These are phyloP conservation scores for Adelges cooleyi DNA, from an alignment of 1,140 invertebrate genomes.

Conservation along the genomic window DNA sequence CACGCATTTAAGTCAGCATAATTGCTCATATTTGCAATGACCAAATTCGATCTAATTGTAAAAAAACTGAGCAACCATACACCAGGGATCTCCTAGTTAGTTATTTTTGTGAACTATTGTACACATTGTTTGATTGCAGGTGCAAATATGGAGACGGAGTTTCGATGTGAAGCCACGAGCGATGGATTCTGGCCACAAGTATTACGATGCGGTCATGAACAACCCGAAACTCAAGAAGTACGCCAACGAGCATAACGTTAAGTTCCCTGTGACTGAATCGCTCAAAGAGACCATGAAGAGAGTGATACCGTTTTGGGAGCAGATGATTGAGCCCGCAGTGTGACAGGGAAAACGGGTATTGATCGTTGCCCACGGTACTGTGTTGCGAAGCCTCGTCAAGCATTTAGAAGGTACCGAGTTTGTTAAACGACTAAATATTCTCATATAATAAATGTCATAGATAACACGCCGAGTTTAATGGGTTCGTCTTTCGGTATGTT, in stretches of 20 bases:
- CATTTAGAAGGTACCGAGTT: conserved; percentile 52
- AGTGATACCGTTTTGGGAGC: conserved; percentile 55
- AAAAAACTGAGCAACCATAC: no score
- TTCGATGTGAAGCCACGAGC: conserved; percentile 84
- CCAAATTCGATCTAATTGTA: no score
- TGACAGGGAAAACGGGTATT: conserved; percentile 48
- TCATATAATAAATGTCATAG: no score
- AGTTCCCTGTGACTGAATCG: conserved; percentile 55
- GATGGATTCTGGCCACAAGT: conserved; percentile 68
- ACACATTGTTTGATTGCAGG: conserved; percentile 33
- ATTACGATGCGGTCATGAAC: conserved; percentile 54
- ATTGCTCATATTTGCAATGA: no score
- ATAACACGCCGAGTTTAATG: no score
- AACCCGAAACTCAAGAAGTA: conserved; percentile 37
- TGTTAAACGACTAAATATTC: no score
- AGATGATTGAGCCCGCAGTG: conserved; percentile 51
- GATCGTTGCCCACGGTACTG: conserved; percentile 60
- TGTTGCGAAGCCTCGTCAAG: conserved; percentile 55
- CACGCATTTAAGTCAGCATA: no score
- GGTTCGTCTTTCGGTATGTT: no score
- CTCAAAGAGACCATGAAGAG: conserved; percentile 51
- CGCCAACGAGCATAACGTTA: conserved; percentile 33
- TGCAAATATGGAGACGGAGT: conserved; percentile 69
- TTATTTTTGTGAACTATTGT: no score
- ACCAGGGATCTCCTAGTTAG: no score